Evolutionary conservation across 2,888 invertebrate genomes (phyloP).

Genomic region (Drosophila maculinotata): DNA sequence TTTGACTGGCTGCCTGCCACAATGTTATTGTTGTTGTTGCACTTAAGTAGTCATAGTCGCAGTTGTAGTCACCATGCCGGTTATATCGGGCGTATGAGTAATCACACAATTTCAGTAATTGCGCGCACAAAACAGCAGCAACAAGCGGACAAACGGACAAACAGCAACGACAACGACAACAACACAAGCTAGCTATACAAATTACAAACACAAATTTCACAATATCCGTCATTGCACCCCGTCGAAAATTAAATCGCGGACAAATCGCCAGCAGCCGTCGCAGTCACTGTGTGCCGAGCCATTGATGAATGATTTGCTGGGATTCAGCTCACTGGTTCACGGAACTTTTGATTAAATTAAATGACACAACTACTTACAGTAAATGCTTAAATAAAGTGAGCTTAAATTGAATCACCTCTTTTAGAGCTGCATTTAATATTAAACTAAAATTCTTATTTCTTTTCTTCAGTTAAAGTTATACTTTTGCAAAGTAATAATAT

Average conservation of each 20-base stretch:
- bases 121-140: slow-evolving; percentile 62
- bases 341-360: slow-evolving; percentile 12
- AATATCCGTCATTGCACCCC: slow-evolving; percentile 80
- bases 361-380: slow-evolving; percentile 8
- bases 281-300: slow-evolving; percentile 19
- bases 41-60: slow-evolving; percentile 48
- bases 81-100: slow-evolving; percentile 80
- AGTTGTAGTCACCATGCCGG: slow-evolving; percentile 66
- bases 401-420: not conserved
- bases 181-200: slow-evolving; percentile 56
- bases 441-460: too few species aligned
- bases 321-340: slow-evolving; percentile 58
- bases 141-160: slow-evolving; percentile 41
- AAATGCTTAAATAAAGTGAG: slow-evolving; percentile 1
- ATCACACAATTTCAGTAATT: slow-evolving; percentile 79
- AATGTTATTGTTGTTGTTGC: slow-evolving; percentile 30
- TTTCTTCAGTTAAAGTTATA: too few species aligned
- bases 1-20: slow-evolving; percentile 42
- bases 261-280: slow-evolving; percentile 60
- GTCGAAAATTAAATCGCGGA: slow-evolving; percentile 74
- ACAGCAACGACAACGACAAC: slow-evolving; percentile 20
- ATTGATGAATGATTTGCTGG: slow-evolving; percentile 52
- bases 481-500: too few species aligned
- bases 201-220: slow-evolving; percentile 78
- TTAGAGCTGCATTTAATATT: not conserved